A percentile compares a stretch with the other conserved stretches of the same genome.
These are phyloP conservation scores for Zaprionus lachaisei DNA, from an alignment of 1,140 invertebrate species.

Conservation along the genomic window DNA sequence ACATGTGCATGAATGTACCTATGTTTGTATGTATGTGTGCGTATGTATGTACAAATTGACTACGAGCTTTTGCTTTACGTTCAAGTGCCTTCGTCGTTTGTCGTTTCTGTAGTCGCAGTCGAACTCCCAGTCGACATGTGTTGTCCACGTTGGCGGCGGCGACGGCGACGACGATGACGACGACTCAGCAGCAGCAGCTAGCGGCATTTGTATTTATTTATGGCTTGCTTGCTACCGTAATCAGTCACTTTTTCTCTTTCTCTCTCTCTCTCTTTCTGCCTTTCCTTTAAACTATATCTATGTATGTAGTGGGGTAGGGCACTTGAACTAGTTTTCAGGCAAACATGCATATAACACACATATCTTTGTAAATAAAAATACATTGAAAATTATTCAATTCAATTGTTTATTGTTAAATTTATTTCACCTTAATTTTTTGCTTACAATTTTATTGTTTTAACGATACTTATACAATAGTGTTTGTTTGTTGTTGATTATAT, in stretches of 20 bases:
- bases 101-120: constrained; percentile 14
- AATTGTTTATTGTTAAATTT: constrained; percentile 3
- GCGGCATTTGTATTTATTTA: constrained; percentile 73
- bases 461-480: neutral
- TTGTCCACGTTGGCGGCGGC: constrained; percentile 61
- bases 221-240: constrained; percentile 75
- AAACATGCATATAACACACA: constrained; percentile 9
- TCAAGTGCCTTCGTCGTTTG: constrained; percentile 37
- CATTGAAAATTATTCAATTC: neutral
- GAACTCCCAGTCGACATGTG: constrained; percentile 28
- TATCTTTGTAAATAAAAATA: neutral
- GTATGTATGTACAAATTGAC: constrained; percentile 17
- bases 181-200: constrained; percentile 38
- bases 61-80: constrained; percentile 31
- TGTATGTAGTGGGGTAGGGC: constrained; percentile 65
- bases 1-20: constrained; percentile 13
- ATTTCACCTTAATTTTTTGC: neutral
- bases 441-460: neutral
- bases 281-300: constrained; percentile 13
- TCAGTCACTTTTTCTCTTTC: constrained; percentile 45
- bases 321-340: constrained; percentile 72
- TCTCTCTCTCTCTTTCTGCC: constrained; percentile 30
- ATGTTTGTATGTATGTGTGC: constrained; percentile 2
- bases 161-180: neutral
- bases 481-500: neutral